phyloP scores from a whole-genome alignment of 2,888 invertebrate genomes.

The Dryadula phaetusa region DNA sequence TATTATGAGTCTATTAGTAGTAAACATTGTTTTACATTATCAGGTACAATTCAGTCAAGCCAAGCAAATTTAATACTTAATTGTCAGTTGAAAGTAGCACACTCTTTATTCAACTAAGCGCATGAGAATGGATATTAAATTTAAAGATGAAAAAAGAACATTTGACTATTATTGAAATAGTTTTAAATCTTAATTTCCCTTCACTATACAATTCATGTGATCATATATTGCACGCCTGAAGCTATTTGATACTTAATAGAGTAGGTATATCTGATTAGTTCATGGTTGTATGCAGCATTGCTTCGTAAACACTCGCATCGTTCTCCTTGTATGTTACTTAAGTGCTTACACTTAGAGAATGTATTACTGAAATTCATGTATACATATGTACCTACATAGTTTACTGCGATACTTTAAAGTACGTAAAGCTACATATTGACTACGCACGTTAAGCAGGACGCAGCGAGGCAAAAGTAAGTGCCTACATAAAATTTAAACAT shows the following conservation, averaged over 20 bases:
- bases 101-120: too few species aligned
- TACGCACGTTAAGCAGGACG: neutral
- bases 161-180: neutral
- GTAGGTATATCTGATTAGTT: constrained; percentile 12
- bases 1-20: too few species aligned
- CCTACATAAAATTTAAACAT: neutral
- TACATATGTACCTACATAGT: neutral
- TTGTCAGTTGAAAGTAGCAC: too few species aligned
- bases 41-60: too few species aligned
- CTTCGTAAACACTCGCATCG: constrained; percentile 31
- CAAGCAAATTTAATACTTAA: too few species aligned
- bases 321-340: constrained; percentile 28
- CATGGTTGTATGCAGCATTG: neutral
- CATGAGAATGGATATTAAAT: too few species aligned
- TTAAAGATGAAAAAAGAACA: too few species aligned
- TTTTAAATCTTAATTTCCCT: neutral
- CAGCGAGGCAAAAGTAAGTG: constrained; percentile 1
- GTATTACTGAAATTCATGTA: constrained; percentile 20
- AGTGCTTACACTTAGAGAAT: constrained; percentile 25
- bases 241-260: constrained; percentile 15
- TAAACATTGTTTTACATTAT: too few species aligned
- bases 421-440: neutral
- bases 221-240: neutral
- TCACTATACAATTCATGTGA: neutral
- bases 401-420: neutral